Evolutionary conservation across 2,797 vertebrate species (phyloP).

Genomic region (Phalloptychus januarius): DNA sequence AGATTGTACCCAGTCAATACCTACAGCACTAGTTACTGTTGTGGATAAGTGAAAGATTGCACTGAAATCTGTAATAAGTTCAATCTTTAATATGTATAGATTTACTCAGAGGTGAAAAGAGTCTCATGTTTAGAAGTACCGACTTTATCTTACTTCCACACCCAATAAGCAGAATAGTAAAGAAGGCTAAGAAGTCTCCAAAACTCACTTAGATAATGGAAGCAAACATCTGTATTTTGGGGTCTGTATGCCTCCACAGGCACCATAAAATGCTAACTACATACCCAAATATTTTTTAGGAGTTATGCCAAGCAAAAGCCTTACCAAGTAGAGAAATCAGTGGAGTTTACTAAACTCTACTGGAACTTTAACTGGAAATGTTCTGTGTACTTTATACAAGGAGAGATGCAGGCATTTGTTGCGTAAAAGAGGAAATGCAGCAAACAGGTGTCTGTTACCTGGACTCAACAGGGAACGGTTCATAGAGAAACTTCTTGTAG

Average conservation of each 20-base stretch:
- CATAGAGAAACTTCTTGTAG: constrained; percentile 99
- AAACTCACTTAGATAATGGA: not conserved
- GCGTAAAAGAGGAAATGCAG: not conserved
- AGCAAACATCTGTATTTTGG: not conserved
- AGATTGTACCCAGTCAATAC: not conserved
- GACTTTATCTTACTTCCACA: not conserved
- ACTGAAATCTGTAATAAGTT: not conserved
- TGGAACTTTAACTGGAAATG: not conserved
- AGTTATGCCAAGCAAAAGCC: not conserved
- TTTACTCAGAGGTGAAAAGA: not conserved
- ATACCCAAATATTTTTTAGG: not conserved
- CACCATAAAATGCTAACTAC: not conserved
- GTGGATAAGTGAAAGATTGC: not conserved
- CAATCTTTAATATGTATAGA: not conserved
- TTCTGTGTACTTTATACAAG: not conserved
- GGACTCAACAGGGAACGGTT: constrained; percentile 98
- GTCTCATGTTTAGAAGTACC: not conserved
- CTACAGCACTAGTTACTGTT: not conserved
- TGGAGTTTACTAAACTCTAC: not conserved
- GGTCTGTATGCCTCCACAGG: not conserved
- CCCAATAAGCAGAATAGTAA: not conserved
- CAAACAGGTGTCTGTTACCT: constrained; percentile 75
- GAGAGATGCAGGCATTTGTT: not conserved
- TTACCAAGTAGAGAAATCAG: not conserved
- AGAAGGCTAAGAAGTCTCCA: not conserved